Conservation (phyloP, 2,888 invertebrate species). For the Trisateles emortualis region DNA sequence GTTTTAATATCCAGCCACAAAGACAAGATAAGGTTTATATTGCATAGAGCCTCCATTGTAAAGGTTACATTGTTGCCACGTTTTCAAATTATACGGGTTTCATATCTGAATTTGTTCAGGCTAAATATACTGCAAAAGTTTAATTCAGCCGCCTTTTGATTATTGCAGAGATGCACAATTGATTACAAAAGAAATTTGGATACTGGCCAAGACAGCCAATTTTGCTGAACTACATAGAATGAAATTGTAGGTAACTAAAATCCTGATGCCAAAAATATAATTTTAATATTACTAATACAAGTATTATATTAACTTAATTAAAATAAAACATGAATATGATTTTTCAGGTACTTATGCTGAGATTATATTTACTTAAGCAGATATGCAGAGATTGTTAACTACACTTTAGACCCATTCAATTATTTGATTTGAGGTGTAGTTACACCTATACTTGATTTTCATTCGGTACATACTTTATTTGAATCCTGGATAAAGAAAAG, state of each 20-base stretch:
- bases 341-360: too few species aligned
- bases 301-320: too few species aligned
- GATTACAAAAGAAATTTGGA: constrained; percentile 10
- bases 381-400: too few species aligned
- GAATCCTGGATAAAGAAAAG: too few species aligned
- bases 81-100: constrained; percentile 27
- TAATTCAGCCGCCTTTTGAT: background rate
- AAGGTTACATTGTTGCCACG: constrained; percentile 21
- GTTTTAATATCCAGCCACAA: constrained; percentile 33
- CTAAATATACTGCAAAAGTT: constrained; percentile 14
- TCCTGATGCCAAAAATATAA: background rate
- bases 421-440: too few species aligned
- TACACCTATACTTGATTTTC: too few species aligned
- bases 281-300: too few species aligned
- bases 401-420: too few species aligned
- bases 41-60: constrained; percentile 25
- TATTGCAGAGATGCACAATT: constrained; percentile 11
- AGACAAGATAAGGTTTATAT: constrained; percentile 32
- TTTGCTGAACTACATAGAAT: constrained; percentile 4
- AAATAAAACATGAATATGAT: too few species aligned
- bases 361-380: too few species aligned
- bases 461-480: too few species aligned
- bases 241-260: background rate
- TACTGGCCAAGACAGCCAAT: constrained; percentile 9
- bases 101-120: constrained; percentile 33